Conservation (phyloP, 2,888 invertebrate species). For the Brachyptera risi region DNA sequence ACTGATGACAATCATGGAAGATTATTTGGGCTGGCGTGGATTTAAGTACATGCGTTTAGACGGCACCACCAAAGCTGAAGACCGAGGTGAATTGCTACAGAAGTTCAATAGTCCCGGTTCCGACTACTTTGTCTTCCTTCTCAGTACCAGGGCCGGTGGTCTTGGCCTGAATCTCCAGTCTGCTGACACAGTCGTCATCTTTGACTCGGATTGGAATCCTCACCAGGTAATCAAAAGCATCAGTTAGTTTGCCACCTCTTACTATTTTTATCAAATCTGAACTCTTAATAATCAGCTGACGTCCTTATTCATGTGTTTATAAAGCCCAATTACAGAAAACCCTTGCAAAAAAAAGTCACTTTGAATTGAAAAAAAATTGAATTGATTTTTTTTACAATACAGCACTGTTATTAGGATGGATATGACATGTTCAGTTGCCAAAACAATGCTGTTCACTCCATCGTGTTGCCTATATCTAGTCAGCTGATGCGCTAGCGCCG, state of each 20-base stretch:
- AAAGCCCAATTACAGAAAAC: too few relatives aligned
- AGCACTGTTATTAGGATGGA: too few relatives aligned
- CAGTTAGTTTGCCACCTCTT: background rate
- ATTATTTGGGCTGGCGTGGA: slow-evolving; percentile 53
- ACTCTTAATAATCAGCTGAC: too few relatives aligned
- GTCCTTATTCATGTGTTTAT: too few relatives aligned
- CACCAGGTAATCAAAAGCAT: slow-evolving; percentile 48
- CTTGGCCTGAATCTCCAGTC: slow-evolving; percentile 59
- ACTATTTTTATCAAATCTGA: too few relatives aligned
- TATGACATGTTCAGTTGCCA: too few relatives aligned
- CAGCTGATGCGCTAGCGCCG: too few relatives aligned
- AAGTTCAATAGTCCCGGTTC: slow-evolving; percentile 50
- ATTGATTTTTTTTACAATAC: too few relatives aligned
- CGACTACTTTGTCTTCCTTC: slow-evolving; percentile 56
- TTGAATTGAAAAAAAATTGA: too few relatives aligned
- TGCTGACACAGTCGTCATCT: slow-evolving; percentile 65
- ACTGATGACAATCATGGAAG: slow-evolving; percentile 59
- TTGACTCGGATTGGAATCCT: slow-evolving; percentile 65
- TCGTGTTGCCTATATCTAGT: too few relatives aligned
- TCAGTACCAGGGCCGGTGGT: slow-evolving; percentile 60
- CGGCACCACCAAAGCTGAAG: slow-evolving; percentile 59
- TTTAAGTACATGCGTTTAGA: slow-evolving; percentile 55
- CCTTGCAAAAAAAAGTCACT: too few relatives aligned
- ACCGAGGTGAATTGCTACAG: slow-evolving; percentile 53
- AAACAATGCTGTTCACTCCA: too few relatives aligned